Conservation (phyloP, 2,113 vertebrate species). For the Gobiocypris rarus region DNA sequence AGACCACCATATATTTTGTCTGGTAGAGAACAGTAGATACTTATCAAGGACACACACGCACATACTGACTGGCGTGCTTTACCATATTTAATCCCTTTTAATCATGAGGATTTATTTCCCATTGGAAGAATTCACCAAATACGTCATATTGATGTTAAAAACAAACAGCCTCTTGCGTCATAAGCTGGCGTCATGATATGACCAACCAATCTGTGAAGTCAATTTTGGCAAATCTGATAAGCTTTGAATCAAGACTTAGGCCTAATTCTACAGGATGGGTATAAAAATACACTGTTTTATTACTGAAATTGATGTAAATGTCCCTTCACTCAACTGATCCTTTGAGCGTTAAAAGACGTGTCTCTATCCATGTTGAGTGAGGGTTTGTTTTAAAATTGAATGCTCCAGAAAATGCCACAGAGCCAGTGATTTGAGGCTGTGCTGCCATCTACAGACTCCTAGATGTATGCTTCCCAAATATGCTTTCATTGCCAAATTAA, state of each 20-base stretch:
- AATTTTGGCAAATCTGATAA: conserved; percentile 69
- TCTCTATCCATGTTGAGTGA: background rate
- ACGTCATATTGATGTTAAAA: conserved; percentile 64
- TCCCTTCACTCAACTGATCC: background rate
- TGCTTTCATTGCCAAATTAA: too few relatives aligned
- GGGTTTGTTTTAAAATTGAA: background rate
- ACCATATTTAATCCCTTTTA: conserved; percentile 75
- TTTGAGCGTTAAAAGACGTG: background rate
- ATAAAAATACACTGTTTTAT: background rate
- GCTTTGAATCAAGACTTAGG: conserved; percentile 36
- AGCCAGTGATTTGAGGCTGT: background rate
- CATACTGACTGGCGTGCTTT: conserved; percentile 59
- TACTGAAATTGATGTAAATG: background rate
- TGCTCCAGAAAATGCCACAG: too few relatives aligned
- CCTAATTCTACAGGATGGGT: conserved; percentile 5
- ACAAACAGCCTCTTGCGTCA: conserved; percentile 60
- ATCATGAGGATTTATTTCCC: conserved; percentile 72
- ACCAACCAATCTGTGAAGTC: conserved; percentile 59
- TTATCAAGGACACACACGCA: conserved; percentile 54
- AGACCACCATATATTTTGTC: background rate
- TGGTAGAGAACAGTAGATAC: conserved; percentile 22
- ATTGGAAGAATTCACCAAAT: conserved; percentile 60
- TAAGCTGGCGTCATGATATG: conserved; percentile 34
- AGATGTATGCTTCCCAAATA: background rate
- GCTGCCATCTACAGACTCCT: conserved; percentile 56